Evolutionary conservation across 1,140 invertebrate genomes (phyloP), one percentile per base, ranked within the genome.

Genomic region (Cyphomyrmex costatus): DNA sequence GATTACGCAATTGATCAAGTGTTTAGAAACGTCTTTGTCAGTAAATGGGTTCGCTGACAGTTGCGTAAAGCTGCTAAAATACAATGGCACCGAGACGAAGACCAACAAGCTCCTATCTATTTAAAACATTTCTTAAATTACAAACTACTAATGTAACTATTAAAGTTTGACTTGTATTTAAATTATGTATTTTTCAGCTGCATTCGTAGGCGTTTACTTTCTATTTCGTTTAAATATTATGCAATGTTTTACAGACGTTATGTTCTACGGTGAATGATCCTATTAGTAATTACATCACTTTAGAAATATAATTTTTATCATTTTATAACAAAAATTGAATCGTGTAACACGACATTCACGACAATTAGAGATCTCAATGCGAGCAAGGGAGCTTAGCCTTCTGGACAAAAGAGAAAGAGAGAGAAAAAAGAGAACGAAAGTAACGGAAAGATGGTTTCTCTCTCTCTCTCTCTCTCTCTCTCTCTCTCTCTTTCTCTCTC

Each of bases 11-110:
- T 61, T 70, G 36, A 80, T 70, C 30, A 19, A 19, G n/a, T 49
- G 49, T 30, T 56, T n/a, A 60, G 79, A 82, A 68, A 61, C 27
- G 68, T 70, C 58, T 60, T 61, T 73, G 42, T 53, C 27, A 60
- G 53, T 61, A 60, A 46, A 42, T 27, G 36, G 12, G 53, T 46
- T 71, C 68, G 27, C 27, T 49, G 53, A 46, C 49, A 49, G 36
- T 83, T 83, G 56, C 79, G 36, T 61, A 83, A n/a, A 83, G 68
- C 30, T 10, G 53, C n/a, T 61, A 46, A 58, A 36, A 71, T 33
- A 58, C 53, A 83, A 61, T 60, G 24, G 19, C 36, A 36, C 36
- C 24, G 36, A 46, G 2, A 42, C 27, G 56, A 60, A 49, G 68
- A 73, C 3, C 7, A 24, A 58, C 63, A 36, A 19, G 21, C 27